Base-by-base conservation (phyloP, 2,113 vertebrate genomes). In the Anser cygnoides region DNA sequence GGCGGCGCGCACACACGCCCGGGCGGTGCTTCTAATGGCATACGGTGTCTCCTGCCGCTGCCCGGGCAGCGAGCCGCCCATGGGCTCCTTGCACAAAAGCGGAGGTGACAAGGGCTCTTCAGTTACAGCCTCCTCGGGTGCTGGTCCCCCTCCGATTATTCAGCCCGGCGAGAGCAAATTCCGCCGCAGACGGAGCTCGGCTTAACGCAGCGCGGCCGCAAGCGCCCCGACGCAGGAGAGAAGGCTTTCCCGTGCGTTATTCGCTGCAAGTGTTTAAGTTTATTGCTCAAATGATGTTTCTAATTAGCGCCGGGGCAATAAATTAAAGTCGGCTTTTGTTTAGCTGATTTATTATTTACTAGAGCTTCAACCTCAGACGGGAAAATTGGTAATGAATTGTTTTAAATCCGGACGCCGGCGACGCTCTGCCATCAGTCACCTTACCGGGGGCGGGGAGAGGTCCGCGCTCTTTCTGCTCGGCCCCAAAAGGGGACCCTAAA, bases 201-300 rank as follows among this genome's bases (percentile, higher is more conserved):
- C 93, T 82, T 57, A 74, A 81, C 49, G 92, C 95, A 33, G 28
- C 13, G 87, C 84, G 33, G 91, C 95, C 91, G n/a, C 90, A 35
- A 90, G 52, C 67, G 74, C 26, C 74, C 70, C 59, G 84, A 44
- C 84, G 21, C 81, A 8, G 75, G 78, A 94, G 90, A 89, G 73
- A 70, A 89, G 62, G 85, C 44, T 50, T 94, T 35, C 90, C 78
- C 89, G 58, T 91, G 95, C 97, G 73, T 97, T 97, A 97, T 98
- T 98, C 97, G 98, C 97, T 98, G 96, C 91, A 98, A 98, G 98
- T 98, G 98, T 98, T 98, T 98, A 98, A 98, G 97, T 98, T 98
- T 98, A 98, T 98, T 97, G 98, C 97, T 97, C 84, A 88, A 97
- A 98, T 98, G 98, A 98, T 98, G 98, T 98, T 98, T 98, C 98